Conservation (phyloP, 2,888 invertebrate genomes). For the Andrena flavipes region DNA sequence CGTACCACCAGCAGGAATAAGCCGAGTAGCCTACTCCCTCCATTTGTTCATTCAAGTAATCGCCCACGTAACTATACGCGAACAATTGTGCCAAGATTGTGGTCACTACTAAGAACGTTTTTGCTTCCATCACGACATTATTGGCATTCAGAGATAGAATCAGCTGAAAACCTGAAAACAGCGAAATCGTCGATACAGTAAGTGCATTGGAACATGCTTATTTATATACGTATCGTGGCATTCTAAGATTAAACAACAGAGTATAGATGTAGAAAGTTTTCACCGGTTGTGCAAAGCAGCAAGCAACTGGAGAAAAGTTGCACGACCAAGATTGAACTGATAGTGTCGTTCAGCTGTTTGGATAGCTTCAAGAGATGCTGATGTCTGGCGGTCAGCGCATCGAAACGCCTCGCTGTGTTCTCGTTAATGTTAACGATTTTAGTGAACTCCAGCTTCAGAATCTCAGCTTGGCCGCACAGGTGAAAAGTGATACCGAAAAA, state of each 20-base stretch:
- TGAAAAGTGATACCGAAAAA: conserved; percentile 78
- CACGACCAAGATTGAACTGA: conserved; percentile 32
- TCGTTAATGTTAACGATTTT: conserved; percentile 1
- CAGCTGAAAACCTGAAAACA: conserved; percentile 27
- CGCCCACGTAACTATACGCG: conserved; percentile 34
- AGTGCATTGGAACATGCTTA: no score
- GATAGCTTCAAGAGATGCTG: conserved; percentile 56
- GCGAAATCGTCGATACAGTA: not conserved
- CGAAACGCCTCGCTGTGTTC: not conserved
- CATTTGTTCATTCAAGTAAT: conserved; percentile 31
- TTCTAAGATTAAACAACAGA: not conserved
- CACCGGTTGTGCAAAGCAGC: conserved; percentile 32
- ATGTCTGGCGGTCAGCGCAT: conserved; percentile 58
- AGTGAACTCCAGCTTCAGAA: conserved; percentile 61
- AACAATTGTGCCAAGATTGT: conserved; percentile 21
- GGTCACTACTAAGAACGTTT: not conserved
- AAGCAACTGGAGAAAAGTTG: conserved; percentile 31
- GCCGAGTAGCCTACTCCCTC: conserved; percentile 2
- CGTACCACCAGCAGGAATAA: conserved; percentile 27
- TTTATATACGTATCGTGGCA: not conserved
- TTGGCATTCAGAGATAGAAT: conserved; percentile 10
- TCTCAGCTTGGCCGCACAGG: conserved; percentile 79
- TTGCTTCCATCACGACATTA: not conserved
- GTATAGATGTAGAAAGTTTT: not conserved
- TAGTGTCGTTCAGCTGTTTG: conserved; percentile 56